A percentile compares a stretch with the other conserved stretches of the same genome.
Conservation (phyloP, 2,888 invertebrate species). For the Trichogramma evanescens region DNA sequence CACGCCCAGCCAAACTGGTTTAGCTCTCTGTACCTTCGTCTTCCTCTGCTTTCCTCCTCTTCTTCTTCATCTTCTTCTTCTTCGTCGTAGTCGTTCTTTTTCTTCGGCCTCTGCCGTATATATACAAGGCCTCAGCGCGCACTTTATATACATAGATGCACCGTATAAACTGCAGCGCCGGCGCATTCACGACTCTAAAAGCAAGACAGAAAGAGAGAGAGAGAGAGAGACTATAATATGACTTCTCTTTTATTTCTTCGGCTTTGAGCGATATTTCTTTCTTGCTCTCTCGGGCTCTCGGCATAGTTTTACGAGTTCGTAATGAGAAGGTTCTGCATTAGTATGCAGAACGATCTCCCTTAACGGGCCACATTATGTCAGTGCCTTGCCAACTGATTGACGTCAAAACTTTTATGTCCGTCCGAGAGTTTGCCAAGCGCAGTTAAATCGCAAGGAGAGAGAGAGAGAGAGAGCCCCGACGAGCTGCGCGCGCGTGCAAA, state of each 20-base stretch:
- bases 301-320: slow-evolving; percentile 33
- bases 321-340: slow-evolving; percentile 31
- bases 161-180: too few relatives aligned
- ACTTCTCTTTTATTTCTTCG: too few relatives aligned
- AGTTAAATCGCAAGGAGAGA: too few relatives aligned
- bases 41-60: slow-evolving; percentile 19
- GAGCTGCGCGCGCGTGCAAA: too few relatives aligned
- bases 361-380: slow-evolving; percentile 25
- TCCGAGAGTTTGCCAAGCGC: neutral
- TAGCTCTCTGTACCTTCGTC: slow-evolving; percentile 13
- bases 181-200: too few relatives aligned
- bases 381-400: slow-evolving; percentile 14
- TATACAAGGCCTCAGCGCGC: neutral
- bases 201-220: too few relatives aligned
- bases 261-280: neutral
- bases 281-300: neutral
- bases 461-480: too few relatives aligned
- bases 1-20: slow-evolving; percentile 34
- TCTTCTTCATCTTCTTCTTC: slow-evolving; percentile 7
- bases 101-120: neutral
- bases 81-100: neutral
- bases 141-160: too few relatives aligned
- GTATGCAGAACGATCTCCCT: slow-evolving; percentile 22
- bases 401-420: slow-evolving; percentile 21
- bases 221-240: too few relatives aligned